Evolutionary conservation across 2,113 vertebrate species (phyloP), one percentile per base, ranked within the genome.

Genomic region (Nipponia nippon): DNA sequence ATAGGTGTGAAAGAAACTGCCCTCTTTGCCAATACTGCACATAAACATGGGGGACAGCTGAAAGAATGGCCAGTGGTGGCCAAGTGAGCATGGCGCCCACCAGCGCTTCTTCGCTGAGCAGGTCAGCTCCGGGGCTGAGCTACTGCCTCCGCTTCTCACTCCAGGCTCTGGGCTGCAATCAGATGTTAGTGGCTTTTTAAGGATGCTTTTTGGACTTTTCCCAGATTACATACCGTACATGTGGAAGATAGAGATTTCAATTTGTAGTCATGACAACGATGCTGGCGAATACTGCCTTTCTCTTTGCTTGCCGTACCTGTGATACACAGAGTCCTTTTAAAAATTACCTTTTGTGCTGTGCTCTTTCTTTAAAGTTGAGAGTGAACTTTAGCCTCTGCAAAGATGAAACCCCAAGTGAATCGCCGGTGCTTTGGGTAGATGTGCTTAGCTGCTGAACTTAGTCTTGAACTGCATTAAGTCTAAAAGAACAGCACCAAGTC

Each of bases 391-490:
- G 76, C 25, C 49, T 63, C 50, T 21, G 58, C 11, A 20, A 47
- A 53, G 50, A 22, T 9, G 63, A 77, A 52, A 13, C 20, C 19
- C 3, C 0, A 0, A 17, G 62, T 10, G 40, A 91, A 38, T 66
- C 1, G 0, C 62, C 1, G 2, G 20, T 21, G 36, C 2, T 0
- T 1, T 26, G 66, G n/a, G 22, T n/a, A 23, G 16, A 16, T 34
- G 53, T 70, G 76, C 58, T 49, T 83, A 56, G 71, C 80, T 86
- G 76, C 55, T 78, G 36, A 75, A 23, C 47, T 36, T 7, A 8
- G 30, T 26, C 69, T 42, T 32, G 49, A 77, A 1, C 47, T 15
- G 26, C 55, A 13, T 11, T 20, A n/a, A 29, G 6, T 23, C 47
- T 11, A 16, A 32, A 76, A 67, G 70, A 84, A 7, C 13, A 44